A percentile compares a stretch with the other conserved stretches of the same genome.
These are phyloP conservation scores for Hippolais icterina DNA, from an alignment of 2,113 vertebrate species.

Conservation along the genomic window DNA sequence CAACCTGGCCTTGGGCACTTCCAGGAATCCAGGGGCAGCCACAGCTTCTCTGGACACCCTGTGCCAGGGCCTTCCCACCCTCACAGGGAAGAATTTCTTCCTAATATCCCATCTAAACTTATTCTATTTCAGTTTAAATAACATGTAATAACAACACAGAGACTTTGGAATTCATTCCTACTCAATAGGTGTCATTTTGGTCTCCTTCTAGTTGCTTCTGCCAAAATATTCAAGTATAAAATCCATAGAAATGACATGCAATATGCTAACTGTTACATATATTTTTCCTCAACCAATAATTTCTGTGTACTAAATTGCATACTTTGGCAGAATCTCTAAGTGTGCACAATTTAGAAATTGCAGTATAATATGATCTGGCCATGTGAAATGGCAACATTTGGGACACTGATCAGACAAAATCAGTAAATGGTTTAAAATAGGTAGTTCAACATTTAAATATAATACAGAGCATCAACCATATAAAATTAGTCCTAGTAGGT, in stretches of 20 bases:
- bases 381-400: neutral
- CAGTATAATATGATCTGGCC: neutral
- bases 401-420: conserved; percentile 1
- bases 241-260: neutral
- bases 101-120: neutral
- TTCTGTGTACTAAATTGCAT: neutral
- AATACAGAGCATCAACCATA: neutral
- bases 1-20: accelerated
- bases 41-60: neutral
- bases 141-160: conserved; percentile 30
- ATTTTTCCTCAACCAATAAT: conserved; percentile 27
- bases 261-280: neutral
- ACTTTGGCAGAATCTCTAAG: conserved; percentile 16
- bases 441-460: conserved; percentile 25
- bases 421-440: conserved; percentile 37
- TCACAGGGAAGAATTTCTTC: neutral
- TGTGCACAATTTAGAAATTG: neutral
- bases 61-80: neutral
- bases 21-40: neutral
- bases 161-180: conserved; percentile 27
- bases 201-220: conserved; percentile 15
- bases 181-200: conserved; percentile 57
- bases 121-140: neutral
- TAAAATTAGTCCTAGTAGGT: neutral
- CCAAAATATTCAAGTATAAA: neutral